A percentile compares a stretch with the other conserved stretches of the same genome.
These are phyloP conservation scores for Pitangus sulphuratus DNA, from an alignment of 2,797 vertebrate species.

Conservation along the genomic window DNA sequence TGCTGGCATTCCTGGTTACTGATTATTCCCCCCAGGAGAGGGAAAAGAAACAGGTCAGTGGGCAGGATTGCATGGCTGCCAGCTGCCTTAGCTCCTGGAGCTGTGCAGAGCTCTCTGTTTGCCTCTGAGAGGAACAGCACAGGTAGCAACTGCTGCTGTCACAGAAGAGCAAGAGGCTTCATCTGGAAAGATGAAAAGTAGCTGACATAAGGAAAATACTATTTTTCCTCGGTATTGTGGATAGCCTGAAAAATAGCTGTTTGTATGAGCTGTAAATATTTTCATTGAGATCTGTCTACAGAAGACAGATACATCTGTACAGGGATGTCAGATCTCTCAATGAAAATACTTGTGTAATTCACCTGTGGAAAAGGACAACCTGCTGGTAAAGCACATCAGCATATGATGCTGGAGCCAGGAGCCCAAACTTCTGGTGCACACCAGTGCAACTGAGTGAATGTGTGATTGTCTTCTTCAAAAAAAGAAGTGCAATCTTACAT, in stretches of 20 bases:
- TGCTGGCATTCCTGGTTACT: background rate
- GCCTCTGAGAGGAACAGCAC: background rate
- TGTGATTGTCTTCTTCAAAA: constrained; percentile 32
- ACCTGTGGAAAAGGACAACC: background rate
- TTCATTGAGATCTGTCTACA: background rate
- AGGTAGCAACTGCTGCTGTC: background rate
- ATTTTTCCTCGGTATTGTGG: background rate
- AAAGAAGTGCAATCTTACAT: constrained; percentile 42
- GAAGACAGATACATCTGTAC: background rate
- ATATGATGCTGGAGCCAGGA: background rate
- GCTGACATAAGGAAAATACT: background rate
- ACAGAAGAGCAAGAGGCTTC: background rate
- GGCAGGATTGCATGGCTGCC: background rate
- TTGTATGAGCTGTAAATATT: background rate
- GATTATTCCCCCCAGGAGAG: background rate
- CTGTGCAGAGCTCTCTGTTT: background rate
- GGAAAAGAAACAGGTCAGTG: background rate
- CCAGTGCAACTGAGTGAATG: background rate
- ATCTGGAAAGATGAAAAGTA: background rate
- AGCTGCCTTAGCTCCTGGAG: background rate
- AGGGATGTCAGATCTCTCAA: background rate
- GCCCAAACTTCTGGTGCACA: background rate
- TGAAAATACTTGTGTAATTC: background rate
- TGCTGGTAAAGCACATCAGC: background rate
- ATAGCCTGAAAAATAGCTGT: background rate